A percentile compares a stretch with the other conserved stretches of the same genome.
These are phyloP conservation scores for Herpetotheres cachinnans DNA, from an alignment of 2,113 vertebrate genomes.

Conservation along the genomic window DNA sequence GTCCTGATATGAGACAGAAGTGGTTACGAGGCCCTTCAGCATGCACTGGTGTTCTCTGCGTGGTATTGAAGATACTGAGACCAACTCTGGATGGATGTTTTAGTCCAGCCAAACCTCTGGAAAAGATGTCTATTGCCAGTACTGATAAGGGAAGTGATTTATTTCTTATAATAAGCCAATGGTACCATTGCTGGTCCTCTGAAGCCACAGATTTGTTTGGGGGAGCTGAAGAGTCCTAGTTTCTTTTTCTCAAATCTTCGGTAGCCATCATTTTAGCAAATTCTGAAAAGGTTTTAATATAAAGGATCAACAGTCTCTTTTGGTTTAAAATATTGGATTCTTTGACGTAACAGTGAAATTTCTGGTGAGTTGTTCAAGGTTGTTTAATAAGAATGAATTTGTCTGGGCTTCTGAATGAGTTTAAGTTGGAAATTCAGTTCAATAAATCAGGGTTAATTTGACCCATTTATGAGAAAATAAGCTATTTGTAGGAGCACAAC, in stretches of 20 bases:
- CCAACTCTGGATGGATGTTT: neutral
- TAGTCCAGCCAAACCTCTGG: neutral
- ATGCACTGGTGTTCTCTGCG: neutral
- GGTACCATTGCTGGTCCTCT: neutral
- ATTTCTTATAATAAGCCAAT: neutral
- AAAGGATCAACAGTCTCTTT: neutral
- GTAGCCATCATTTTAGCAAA: neutral
- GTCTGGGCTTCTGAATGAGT: neutral
- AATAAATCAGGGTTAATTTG: neutral
- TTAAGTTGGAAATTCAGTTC: neutral
- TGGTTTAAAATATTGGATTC: fast-evolving
- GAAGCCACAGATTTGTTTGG: neutral
- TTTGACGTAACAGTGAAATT: neutral
- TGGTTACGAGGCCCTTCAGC: neutral
- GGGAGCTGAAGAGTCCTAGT: neutral
- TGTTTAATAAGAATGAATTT: neutral
- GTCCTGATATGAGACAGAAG: neutral
- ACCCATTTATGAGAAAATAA: neutral
- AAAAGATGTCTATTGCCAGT: neutral
- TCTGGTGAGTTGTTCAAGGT: neutral
- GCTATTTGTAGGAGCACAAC: neutral
- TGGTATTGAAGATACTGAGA: neutral
- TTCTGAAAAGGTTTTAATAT: neutral
- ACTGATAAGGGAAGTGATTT: neutral
- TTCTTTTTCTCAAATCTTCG: neutral